A percentile compares a stretch with the other conserved stretches of the same genome.
Conservation (phyloP, 2,113 vertebrate species). For the Amblyopsis rosae region DNA sequence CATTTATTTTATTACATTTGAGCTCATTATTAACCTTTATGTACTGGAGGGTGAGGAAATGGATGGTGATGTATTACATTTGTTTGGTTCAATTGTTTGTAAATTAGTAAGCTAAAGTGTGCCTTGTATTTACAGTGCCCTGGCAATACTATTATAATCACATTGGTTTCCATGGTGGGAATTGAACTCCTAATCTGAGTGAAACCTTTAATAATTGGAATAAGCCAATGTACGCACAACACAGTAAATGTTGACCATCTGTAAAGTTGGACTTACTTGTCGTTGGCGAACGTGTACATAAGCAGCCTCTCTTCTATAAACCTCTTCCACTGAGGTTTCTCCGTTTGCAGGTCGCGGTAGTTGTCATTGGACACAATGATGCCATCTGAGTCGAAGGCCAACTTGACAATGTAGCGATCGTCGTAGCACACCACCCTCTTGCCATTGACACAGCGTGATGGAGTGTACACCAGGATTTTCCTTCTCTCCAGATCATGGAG, state of each 20-base stretch:
- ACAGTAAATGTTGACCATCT: background rate
- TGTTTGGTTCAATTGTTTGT: too few relatives aligned
- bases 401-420: constrained; percentile 88
- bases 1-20: too few relatives aligned
- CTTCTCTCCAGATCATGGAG: constrained; percentile 83
- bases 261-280: constrained; percentile 76
- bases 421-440: constrained; percentile 89
- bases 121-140: too few relatives aligned
- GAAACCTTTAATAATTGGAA: background rate
- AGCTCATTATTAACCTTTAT: too few relatives aligned
- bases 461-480: constrained; percentile 86
- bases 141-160: too few relatives aligned
- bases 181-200: too few relatives aligned
- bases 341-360: constrained; percentile 87
- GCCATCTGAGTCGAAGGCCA: constrained; percentile 83
- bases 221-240: background rate
- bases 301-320: constrained; percentile 90
- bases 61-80: too few relatives aligned
- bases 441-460: constrained; percentile 86
- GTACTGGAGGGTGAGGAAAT: too few relatives aligned
- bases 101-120: too few relatives aligned
- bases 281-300: constrained; percentile 91
- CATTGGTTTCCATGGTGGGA: too few relatives aligned
- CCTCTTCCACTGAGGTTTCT: constrained; percentile 90
- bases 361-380: constrained; percentile 93